These are phyloP conservation scores for Temnothorax unifasciatus DNA, from an alignment of 2,888 invertebrate species.

Conservation along the genomic window DNA sequence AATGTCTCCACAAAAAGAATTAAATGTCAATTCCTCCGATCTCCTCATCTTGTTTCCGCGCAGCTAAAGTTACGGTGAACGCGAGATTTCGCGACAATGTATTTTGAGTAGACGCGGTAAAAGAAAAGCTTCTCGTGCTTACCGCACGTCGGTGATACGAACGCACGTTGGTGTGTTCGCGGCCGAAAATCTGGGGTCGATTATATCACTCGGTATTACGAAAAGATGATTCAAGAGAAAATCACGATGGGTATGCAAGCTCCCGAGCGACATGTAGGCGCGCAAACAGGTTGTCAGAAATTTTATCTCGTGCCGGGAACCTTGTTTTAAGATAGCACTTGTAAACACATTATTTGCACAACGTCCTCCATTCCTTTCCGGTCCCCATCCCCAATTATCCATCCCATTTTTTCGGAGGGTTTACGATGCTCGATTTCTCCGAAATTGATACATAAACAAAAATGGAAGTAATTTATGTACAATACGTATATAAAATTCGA, in stretches of 20 bases:
- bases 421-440: neutral
- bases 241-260: conserved; percentile 61
- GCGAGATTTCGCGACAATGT: conserved; percentile 24
- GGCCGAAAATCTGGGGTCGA: conserved; percentile 55
- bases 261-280: neutral
- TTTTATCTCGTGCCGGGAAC: conserved; percentile 18
- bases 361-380: neutral
- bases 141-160: neutral
- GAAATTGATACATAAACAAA: neutral
- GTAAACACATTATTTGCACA: neutral
- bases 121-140: conserved; percentile 43
- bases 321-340: conserved; percentile 10
- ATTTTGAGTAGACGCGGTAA: conserved; percentile 40
- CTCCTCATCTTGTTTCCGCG: neutral
- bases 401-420: neutral
- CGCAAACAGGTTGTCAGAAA: conserved; percentile 67
- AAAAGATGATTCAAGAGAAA: conserved; percentile 72
- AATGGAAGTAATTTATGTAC: too few relatives aligned
- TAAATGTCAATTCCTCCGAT: neutral
- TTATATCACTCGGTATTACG: conserved; percentile 74
- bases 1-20: neutral
- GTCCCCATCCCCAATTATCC: neutral
- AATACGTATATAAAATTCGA: neutral
- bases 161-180: conserved; percentile 55
- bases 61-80: neutral